Percentiles rank a stretch among this genome's conserved stretches.
phyloP scores from a whole-genome alignment of 2,888 invertebrate species.

The Apamea epomidion region DNA sequence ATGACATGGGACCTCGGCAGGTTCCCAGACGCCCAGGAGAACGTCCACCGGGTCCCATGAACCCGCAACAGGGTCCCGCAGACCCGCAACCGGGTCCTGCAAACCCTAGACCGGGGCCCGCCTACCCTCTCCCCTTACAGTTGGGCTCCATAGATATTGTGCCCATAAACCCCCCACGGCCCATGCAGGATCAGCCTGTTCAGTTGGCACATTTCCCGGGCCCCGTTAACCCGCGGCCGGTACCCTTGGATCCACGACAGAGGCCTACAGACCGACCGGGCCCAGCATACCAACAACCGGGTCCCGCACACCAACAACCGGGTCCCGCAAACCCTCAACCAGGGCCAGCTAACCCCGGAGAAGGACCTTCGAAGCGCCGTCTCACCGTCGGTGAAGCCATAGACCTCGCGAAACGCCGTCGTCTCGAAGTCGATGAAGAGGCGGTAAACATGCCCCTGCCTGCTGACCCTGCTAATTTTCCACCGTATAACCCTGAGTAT shows the following conservation, averaged over 20 bases:
- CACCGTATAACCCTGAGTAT: rapidly evolving
- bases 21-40: background rate
- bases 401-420: conserved; percentile 36
- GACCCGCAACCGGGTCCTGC: background rate
- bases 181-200: background rate
- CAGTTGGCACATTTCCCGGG: background rate
- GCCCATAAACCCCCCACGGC: background rate
- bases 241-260: conserved; percentile 4
- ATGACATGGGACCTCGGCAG: background rate
- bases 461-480: background rate
- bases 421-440: background rate
- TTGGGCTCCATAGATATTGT: conserved; percentile 17
- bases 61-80: background rate
- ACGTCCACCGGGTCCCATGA: background rate
- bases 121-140: background rate
- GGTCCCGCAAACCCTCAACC: background rate
- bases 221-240: background rate
- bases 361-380: conserved; percentile 36
- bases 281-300: background rate
- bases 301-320: background rate
- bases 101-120: background rate
- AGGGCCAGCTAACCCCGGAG: background rate
- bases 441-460: background rate
- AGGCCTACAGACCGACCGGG: background rate
- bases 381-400: background rate